These are phyloP conservation scores for Apodemus agrarius DNA, from an alignment of 2,797 vertebrate genomes.

Conservation along the genomic window DNA sequence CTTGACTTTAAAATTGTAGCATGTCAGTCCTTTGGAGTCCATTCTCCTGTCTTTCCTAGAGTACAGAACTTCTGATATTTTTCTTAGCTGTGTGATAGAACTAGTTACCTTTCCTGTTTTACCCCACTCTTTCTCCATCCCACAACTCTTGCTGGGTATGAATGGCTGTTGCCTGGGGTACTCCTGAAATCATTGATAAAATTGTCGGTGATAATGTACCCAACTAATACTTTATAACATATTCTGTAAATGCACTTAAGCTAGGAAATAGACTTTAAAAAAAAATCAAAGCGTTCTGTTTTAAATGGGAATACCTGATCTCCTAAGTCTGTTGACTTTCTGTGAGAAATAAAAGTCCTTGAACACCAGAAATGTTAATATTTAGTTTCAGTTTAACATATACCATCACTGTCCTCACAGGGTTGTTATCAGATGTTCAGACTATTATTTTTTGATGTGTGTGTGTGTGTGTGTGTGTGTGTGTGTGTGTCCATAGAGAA, in stretches of 20 bases:
- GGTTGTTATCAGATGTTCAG: conserved; percentile 47
- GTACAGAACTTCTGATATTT: conserved; percentile 32
- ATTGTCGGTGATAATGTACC: background rate
- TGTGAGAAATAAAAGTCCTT: conserved; percentile 20
- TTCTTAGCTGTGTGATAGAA: background rate
- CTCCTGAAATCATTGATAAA: conserved; percentile 34
- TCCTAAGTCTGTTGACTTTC: conserved; percentile 30
- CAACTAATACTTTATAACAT: background rate
- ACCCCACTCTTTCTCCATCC: background rate
- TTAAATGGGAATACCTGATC: conserved; percentile 47
- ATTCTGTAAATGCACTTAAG: conserved; percentile 39
- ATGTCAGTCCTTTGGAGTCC: conserved; percentile 37
- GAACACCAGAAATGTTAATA: conserved; percentile 32
- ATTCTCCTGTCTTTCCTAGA: background rate
- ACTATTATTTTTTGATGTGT: conserved; percentile 11
- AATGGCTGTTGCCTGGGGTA: background rate
- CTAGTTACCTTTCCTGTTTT: background rate
- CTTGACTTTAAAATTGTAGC: background rate
- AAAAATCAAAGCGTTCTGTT: conserved; percentile 50
- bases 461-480: too few relatives aligned
- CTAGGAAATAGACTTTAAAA: conserved; percentile 2
- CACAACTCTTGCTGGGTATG: conserved; percentile 20
- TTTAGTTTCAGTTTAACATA: conserved; percentile 48
- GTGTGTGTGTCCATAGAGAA: conserved; percentile 24
- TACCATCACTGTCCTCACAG: background rate